Base-by-base conservation (phyloP, 2,113 vertebrate genomes). In the Muscicapa adusta region DNA sequence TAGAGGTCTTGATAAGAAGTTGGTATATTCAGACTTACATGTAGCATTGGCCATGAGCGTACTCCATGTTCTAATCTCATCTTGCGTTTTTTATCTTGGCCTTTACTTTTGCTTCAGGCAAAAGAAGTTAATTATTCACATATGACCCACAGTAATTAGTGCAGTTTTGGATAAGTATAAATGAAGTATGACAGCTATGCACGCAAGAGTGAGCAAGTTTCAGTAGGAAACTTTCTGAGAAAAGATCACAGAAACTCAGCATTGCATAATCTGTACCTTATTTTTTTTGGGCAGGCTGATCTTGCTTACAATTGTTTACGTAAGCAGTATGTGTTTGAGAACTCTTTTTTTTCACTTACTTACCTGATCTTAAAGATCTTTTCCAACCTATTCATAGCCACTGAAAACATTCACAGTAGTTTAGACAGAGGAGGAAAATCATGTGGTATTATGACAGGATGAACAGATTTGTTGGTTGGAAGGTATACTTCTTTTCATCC, bases 141-240 rank as follows among this genome's bases (percentile, higher is more conserved):
- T 97, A 91, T 97, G 97, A 96, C 94, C 97, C 88, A 56, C 62
- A 88, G 70, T 94, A 97, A 97, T 97, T 95, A 97, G 89, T 90
- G 70, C 85, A 91, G 70, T 93, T 95, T 89, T 81, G 96, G 94
- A 92, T 97, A 94, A 88, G 78, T 86, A 95, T 89, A 95, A 96
- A 97, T 97, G 96, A 97, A 92, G 93, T 97, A 97, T 71, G 92
- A 98, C 96, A 97, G 91, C 85, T 90, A 89, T 31, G 34, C 94
- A 97, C 17, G 45, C 95, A 93, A 97, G 93, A 89, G 72, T 94
- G 91, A 98, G 53, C 86, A 89, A 76, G 91, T 81, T 92, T 85
- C 90, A 92, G 61, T 80, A 94, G 79, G 91, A 95, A 89, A 70
- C 76, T 86, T 96, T 92, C 76, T 87, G 85, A 91, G 84, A 94